Evolutionary conservation across 2,797 vertebrate species (phyloP), one percentile per base, ranked within the genome.

Genomic region (Chelidonichthys spinosus): DNA sequence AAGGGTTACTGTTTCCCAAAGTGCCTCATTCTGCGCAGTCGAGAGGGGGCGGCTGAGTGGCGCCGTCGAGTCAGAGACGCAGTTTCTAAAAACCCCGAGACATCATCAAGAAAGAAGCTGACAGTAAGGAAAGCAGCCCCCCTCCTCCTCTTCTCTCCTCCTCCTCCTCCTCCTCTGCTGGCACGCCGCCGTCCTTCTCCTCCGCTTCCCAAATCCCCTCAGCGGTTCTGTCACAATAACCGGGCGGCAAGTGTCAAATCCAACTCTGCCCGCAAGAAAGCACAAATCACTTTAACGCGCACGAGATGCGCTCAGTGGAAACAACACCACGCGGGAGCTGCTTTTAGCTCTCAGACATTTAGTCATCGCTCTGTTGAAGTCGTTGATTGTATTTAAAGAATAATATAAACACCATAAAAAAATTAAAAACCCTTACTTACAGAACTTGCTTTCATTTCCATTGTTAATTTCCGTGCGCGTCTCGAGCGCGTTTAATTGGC

Each of bases 41-140:
- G 91, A 95, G 94, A 95, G 94, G 92, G 94, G 94, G 94, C 94
- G 94, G 95, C 95, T 93, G 91, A 95, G 95, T 95, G 95, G 95
- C 95, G 95, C 95, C 95, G 94, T 91, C 86, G 94, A 95, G 93
- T 94, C 94, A 95, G 92, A 92, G 93, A 92, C 93, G 91, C 91
- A 93, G 91, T 93, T 94, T 93, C 94, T 94, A 94, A 94, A 93
- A 94, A 94, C 93, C 94, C 91, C 91, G 93, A 95, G 94, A 95
- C 94, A 94, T 94, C 91, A 92, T 94, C 94, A 92, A 93, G 93
- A 89, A 93, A 94, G 92, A 93, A 93, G 92, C 92, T 95, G 94
- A 94, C 93, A 95, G 93, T 93, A 90, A 93, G 93, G 92, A 92
- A 93, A 93, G 90, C 93, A 85, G 91, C 86, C 86, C 83, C 71